These are phyloP conservation scores for Proterorhinus semilunaris DNA, from an alignment of 2,113 vertebrate species.

Conservation along the genomic window DNA sequence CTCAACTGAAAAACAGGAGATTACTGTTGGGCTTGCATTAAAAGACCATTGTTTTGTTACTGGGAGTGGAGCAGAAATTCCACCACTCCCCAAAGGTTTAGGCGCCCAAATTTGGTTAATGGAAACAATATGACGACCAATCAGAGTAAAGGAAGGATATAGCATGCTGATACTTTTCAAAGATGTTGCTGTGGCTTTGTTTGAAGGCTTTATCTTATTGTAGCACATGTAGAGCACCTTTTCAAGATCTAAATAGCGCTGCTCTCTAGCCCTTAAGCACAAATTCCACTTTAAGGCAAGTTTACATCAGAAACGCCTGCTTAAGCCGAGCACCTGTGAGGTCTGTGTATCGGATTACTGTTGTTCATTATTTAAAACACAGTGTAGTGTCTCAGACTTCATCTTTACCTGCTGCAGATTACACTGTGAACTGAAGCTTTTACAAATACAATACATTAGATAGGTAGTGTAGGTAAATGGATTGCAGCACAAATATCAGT, in stretches of 20 bases:
- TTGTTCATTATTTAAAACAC: slow-evolving; percentile 24
- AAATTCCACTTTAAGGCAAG: no score
- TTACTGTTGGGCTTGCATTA: background rate
- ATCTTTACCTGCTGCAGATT: background rate
- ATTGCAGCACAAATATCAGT: background rate
- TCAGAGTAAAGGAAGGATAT: background rate
- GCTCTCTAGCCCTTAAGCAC: no score
- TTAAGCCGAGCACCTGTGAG: background rate
- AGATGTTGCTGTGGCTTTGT: background rate
- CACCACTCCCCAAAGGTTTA: background rate
- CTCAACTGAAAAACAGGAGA: background rate
- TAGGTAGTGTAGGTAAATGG: background rate
- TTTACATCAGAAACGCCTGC: no score
- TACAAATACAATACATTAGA: background rate
- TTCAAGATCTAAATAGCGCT: no score
- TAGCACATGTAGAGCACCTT: no score
- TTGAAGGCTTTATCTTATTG: background rate
- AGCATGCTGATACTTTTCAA: background rate
- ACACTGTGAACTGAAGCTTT: background rate
- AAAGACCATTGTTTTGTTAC: background rate
- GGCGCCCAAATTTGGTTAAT: background rate
- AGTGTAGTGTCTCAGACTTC: slow-evolving; percentile 9
- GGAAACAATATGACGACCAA: background rate
- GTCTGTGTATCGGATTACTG: slow-evolving; percentile 7
- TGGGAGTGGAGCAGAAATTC: slow-evolving; percentile 12